Percentiles rank a stretch among this genome's conserved stretches.
These are phyloP conservation scores for Stenoptilia bipunctidactyla DNA, from an alignment of 2,888 invertebrate species.

Conservation along the genomic window DNA sequence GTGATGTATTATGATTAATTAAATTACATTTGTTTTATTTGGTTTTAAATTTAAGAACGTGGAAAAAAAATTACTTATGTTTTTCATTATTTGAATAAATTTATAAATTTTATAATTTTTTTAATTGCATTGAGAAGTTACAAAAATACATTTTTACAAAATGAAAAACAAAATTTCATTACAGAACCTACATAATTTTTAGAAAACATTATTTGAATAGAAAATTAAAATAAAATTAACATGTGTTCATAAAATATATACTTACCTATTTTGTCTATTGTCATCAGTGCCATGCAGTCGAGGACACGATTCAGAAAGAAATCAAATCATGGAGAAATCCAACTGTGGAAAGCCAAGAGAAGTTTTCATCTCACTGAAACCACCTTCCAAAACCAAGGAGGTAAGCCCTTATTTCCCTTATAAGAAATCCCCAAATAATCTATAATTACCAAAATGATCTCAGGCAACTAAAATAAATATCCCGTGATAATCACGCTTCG, in stretches of 20 bases:
- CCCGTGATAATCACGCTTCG: not conserved
- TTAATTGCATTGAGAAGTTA: too few relatives aligned
- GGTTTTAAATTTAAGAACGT: too few relatives aligned
- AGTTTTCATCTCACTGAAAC: conserved; percentile 42
- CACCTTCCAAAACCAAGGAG: conserved; percentile 41
- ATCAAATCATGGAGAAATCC: conserved; percentile 43
- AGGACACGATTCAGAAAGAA: conserved; percentile 27
- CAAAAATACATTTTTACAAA: too few relatives aligned
- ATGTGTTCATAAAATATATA: conserved; percentile 2
- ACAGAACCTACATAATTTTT: not conserved
- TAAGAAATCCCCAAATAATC: not conserved
- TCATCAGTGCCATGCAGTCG: conserved; percentile 39
- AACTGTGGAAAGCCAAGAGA: conserved; percentile 54
- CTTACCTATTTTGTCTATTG: conserved; percentile 1
- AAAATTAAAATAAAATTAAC: too few relatives aligned
- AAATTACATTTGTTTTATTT: too few relatives aligned
- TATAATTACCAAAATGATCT: too few relatives aligned
- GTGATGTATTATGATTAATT: too few relatives aligned
- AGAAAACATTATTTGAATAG: not conserved
- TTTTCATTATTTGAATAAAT: too few relatives aligned
- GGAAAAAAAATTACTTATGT: too few relatives aligned
- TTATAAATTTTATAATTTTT: too few relatives aligned
- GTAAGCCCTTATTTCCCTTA: conserved; percentile 23
- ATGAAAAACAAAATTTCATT: too few relatives aligned
- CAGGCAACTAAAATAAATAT: not conserved